A percentile compares a stretch with the other conserved stretches of the same genome.
Conservation (phyloP, 2,888 invertebrate genomes). For the Eristalis intricaria region DNA sequence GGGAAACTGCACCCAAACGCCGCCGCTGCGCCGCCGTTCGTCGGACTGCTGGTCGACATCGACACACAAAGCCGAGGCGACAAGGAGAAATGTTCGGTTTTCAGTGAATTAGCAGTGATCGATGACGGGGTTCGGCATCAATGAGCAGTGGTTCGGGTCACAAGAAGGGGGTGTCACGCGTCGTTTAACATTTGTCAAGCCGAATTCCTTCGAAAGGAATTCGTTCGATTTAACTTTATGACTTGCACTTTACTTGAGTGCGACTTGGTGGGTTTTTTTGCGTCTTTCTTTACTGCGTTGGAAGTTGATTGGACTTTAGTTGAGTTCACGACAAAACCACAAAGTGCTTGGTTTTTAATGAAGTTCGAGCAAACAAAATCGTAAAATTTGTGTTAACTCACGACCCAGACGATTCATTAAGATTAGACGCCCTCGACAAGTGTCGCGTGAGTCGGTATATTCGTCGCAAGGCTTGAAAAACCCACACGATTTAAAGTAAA, state of each 20-base stretch:
- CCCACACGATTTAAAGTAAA: neutral
- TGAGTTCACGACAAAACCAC: neutral
- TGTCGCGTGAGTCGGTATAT: neutral
- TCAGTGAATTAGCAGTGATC: neutral
- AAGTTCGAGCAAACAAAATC: neutral
- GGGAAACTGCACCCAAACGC: conserved; percentile 36
- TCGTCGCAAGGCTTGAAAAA: too few relatives aligned
- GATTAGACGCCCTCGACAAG: neutral
- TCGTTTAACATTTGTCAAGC: neutral
- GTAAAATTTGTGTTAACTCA: neutral
- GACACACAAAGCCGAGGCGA: neutral
- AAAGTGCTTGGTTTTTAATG: neutral
- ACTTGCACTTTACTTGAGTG: neutral
- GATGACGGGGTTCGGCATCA: conserved; percentile 40
- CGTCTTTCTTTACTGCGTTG: neutral
- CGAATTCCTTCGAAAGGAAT: neutral
- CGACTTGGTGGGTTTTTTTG: neutral
- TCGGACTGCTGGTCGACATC: neutral
- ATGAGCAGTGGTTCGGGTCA: conserved; percentile 30
- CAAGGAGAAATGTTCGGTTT: conserved; percentile 13
- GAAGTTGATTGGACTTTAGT: neutral
- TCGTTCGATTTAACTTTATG: neutral
- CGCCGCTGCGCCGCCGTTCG: neutral
- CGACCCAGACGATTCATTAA: neutral
- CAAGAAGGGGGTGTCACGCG: neutral